These are phyloP conservation scores for Smutsia temminckii DNA, from an alignment of 2,797 vertebrate species.

Conservation along the genomic window DNA sequence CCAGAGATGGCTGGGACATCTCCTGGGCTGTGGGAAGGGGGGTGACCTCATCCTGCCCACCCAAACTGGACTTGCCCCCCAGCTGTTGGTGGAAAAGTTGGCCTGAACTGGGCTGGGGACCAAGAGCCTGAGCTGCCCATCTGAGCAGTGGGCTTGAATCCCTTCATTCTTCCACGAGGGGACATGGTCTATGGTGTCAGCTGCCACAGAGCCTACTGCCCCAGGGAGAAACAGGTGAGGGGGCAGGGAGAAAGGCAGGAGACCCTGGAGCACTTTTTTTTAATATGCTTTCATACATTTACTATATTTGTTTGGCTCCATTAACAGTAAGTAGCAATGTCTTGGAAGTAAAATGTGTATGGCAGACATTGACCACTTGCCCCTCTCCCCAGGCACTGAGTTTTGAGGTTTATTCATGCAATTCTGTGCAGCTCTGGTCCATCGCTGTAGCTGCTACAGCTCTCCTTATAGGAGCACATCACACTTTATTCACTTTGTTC, in stretches of 20 bases:
- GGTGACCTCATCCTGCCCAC: neutral
- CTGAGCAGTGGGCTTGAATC: neutral
- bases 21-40: neutral
- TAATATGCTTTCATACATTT: neutral
- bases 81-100: neutral
- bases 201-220: no score
- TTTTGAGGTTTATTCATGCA: neutral
- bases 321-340: rapidly evolving
- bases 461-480: rapidly evolving
- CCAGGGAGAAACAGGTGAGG: no score
- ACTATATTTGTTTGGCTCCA: rapidly evolving
- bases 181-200: neutral
- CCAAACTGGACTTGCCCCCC: neutral
- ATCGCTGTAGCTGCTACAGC: rapidly evolving
- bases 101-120: neutral
- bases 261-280: no score
- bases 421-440: rapidly evolving
- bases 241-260: neutral
- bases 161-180: neutral
- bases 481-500: no score
- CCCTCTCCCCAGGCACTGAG: rapidly evolving
- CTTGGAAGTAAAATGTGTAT: rapidly evolving
- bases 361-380: neutral
- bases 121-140: neutral
- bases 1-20: neutral